phyloP scores from a whole-genome alignment of 1,140 invertebrate genomes.

The Cepaea nemoralis region DNA sequence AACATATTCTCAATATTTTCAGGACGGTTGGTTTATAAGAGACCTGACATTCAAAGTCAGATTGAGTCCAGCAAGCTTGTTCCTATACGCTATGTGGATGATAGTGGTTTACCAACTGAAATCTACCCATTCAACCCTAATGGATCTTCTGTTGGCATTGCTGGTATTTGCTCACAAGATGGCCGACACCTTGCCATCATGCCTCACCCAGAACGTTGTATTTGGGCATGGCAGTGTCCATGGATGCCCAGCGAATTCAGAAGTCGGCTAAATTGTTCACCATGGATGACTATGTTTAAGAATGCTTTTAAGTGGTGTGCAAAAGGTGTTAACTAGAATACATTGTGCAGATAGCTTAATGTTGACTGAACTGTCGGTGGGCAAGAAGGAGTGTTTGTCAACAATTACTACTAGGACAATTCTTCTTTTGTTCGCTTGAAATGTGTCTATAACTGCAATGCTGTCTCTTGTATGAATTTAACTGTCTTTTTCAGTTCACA shows the following conservation, averaged over 20 bases:
- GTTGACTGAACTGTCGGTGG: no score
- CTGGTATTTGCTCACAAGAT: slow-evolving; percentile 88
- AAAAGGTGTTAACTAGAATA: no score
- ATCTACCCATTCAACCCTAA: slow-evolving; percentile 94
- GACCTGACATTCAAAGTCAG: slow-evolving; percentile 73
- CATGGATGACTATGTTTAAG: slow-evolving; percentile 92
- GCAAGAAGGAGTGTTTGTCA: no score
- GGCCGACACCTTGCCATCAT: slow-evolving; percentile 96
- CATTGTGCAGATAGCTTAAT: no score
- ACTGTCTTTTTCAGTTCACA: no score
- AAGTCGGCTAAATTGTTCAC: slow-evolving; percentile 77
- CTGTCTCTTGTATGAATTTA: no score
- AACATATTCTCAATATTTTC: neutral
- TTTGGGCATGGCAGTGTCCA: slow-evolving; percentile 70
- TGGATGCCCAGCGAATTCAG: slow-evolving; percentile 72
- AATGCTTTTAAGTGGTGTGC: slow-evolving; percentile 89
- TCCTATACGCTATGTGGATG: slow-evolving; percentile 87
- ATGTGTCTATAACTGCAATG: no score
- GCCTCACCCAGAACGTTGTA: slow-evolving; percentile 93
- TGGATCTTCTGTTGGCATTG: slow-evolving; percentile 84
- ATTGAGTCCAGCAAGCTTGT: slow-evolving; percentile 79
- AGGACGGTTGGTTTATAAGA: slow-evolving; percentile 76
- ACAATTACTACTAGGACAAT: no score
- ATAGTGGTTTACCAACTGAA: slow-evolving; percentile 82
- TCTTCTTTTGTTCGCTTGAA: no score